Evolutionary conservation across 2,113 vertebrate genomes (phyloP), one percentile per base, ranked within the genome.

Genomic region (Geothlypis trichas): DNA sequence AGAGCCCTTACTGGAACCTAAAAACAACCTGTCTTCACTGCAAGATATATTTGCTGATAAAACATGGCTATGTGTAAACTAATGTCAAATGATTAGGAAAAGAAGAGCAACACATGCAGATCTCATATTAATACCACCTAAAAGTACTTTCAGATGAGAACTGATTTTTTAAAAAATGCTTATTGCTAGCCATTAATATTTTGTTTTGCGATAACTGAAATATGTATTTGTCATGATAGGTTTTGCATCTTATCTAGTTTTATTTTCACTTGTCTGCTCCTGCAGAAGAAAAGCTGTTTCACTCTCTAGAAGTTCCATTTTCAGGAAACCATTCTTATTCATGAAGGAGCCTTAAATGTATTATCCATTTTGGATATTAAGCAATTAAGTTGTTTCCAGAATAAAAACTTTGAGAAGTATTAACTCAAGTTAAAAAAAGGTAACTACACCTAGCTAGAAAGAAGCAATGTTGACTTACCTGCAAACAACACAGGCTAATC

Each of bases 401-500:
- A 71, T 41, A 66, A 89, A 69, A 83, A 46, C 27, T 47, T 35
- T 4, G 52, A n/a, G 16, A 91, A 84, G 35, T 15, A 46, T 31
- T 71, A 83, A 46, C 54, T 92, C 16, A 58, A 33, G n/a, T 21
- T 9, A 3, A 18, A 33, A 17, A 77, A 41, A 39, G 4, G 12
- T 37, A 78, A 66, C 37, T 54, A 62, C 14, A 66, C 14, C 35
- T 11, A 52, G 24, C 30, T 74, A n/a, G 68, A 67, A 71, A 5
- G 55, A 71, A 86, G 52, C 27, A 65, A 16, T 0, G 2, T 23
- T 65, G 31, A 95, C 96, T 76, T 93, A 99, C 99, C 99, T 98
- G 97, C 99, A 99, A 88, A 99, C 99, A 62, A 99, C 99, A 93
- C 99, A 99, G 44, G 99, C 99, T 95, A 99, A 97, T 15, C 99